Evolutionary conservation across 2,888 invertebrate genomes (phyloP).

Genomic region (Drosophila fulvimacula): DNA sequence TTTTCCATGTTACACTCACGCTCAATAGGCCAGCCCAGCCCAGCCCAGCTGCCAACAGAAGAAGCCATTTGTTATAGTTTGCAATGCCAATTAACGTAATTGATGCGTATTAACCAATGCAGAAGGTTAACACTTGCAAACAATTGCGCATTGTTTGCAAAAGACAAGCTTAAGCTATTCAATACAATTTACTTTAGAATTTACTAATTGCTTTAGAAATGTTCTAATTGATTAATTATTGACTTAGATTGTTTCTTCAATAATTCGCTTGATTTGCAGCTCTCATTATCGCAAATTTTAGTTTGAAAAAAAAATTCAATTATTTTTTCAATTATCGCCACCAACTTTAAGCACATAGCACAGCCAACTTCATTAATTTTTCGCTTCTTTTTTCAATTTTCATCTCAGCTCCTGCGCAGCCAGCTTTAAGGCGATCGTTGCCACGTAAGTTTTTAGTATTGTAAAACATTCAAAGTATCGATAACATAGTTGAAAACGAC

Average conservation of each 20-base stretch:
- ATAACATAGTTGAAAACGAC: neutral
- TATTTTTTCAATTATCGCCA: neutral
- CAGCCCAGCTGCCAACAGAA: neutral
- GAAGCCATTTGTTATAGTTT: slow-evolving; percentile 29
- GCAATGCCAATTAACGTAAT: slow-evolving; percentile 23
- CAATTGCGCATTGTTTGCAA: slow-evolving; percentile 6
- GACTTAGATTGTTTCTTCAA: neutral
- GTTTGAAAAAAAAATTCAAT: neutral
- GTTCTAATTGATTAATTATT: neutral
- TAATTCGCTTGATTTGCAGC: neutral
- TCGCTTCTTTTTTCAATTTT: neutral
- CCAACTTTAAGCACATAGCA: neutral
- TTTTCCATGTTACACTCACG: slow-evolving; percentile 10
- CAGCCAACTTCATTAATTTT: neutral
- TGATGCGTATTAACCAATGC: slow-evolving; percentile 20
- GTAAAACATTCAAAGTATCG: neutral
- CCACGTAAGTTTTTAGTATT: neutral
- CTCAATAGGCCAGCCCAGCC: neutral
- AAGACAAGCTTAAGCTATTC: neutral
- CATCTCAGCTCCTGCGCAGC: neutral
- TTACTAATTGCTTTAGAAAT: neutral
- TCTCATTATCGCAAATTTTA: no score
- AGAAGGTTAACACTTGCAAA: slow-evolving; percentile 11
- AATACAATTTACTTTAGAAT: neutral
- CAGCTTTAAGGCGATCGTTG: neutral